Conservation (phyloP, 2,797 vertebrate species). For the Thalassophryne amazonica region DNA sequence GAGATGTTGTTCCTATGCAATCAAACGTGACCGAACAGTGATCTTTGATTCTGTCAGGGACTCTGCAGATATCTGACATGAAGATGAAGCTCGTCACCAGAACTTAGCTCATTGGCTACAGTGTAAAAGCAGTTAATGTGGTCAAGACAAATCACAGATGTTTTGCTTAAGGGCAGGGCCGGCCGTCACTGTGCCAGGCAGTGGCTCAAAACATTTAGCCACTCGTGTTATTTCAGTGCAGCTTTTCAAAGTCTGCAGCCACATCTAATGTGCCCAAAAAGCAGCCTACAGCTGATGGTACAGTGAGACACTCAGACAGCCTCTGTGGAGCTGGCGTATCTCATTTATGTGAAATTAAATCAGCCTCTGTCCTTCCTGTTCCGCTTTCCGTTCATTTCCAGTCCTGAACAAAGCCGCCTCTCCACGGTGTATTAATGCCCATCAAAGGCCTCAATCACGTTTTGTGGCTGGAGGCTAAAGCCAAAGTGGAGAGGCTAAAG, state of each 20-base stretch:
- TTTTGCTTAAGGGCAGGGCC: conserved; percentile 32
- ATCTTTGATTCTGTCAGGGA: conserved; percentile 27
- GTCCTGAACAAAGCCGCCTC: conserved; percentile 66
- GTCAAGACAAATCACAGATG: conserved; percentile 58
- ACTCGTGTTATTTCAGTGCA: conserved; percentile 6
- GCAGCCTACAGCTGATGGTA: neutral
- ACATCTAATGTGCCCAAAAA: conserved; percentile 12
- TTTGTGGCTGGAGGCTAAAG: conserved; percentile 67
- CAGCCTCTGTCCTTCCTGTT: conserved; percentile 67
- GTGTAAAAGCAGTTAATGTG: conserved; percentile 40
- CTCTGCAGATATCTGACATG: conserved; percentile 33
- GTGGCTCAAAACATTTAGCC: conserved; percentile 1
- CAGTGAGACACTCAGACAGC: conserved; percentile 32
- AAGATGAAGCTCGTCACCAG: conserved; percentile 27
- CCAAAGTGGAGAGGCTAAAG: conserved; percentile 55
- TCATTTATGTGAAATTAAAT: conserved; percentile 73
- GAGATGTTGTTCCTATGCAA: conserved; percentile 5
- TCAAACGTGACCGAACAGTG: conserved; percentile 21
- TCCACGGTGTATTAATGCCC: conserved; percentile 73
- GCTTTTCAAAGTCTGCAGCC: neutral
- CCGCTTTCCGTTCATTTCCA: conserved; percentile 64
- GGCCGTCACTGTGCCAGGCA: conserved; percentile 29
- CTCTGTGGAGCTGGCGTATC: conserved; percentile 47
- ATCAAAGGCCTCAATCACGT: conserved; percentile 73
- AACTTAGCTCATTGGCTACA: conserved; percentile 34